Percentiles rank a stretch among this genome's conserved stretches.
phyloP scores from a whole-genome alignment of 2,888 invertebrate species.

The Caenorhabditis sp. region DNA sequence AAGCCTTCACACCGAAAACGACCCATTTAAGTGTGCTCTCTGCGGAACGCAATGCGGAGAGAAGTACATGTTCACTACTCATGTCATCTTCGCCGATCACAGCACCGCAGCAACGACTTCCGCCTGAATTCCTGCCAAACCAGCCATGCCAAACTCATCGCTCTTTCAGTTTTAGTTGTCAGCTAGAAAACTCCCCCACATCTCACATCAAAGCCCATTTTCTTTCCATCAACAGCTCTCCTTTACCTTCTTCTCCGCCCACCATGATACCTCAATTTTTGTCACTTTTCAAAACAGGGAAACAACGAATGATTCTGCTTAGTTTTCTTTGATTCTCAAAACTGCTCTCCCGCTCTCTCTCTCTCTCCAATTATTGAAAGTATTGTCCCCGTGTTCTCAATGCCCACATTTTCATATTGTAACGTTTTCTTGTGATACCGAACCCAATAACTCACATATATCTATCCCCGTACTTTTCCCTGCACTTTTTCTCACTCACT shows the following conservation, averaged over 20 bases:
- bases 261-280: slow-evolving; percentile 26
- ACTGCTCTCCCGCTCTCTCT: slow-evolving; percentile 21
- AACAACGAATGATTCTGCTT: slow-evolving; percentile 54
- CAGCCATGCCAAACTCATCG: slow-evolving; percentile 19
- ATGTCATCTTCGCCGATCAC: slow-evolving; percentile 88
- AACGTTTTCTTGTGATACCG: neutral
- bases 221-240: slow-evolving; percentile 15
- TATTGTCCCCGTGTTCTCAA: slow-evolving; percentile 2
- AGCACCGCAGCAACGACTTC: slow-evolving; percentile 54
- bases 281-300: slow-evolving; percentile 52
- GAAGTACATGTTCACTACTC: slow-evolving; percentile 97
- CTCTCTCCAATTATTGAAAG: neutral
- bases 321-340: slow-evolving; percentile 54
- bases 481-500: slow-evolving; percentile 14
- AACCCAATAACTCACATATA: neutral
- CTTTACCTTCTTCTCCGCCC: slow-evolving; percentile 4
- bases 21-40: slow-evolving; percentile 92
- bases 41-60: slow-evolving; percentile 96
- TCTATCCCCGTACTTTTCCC: slow-evolving; percentile 8
- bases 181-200: slow-evolving; percentile 27
- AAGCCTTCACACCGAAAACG: slow-evolving; percentile 94
- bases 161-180: slow-evolving; percentile 61
- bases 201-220: neutral
- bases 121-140: slow-evolving; percentile 27
- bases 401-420: neutral